Percentiles rank a stretch among this genome's conserved stretches.
Evolutionary conservation across 1,140 invertebrate genomes (phyloP).

Genomic region (Nasonia giraulti): DNA sequence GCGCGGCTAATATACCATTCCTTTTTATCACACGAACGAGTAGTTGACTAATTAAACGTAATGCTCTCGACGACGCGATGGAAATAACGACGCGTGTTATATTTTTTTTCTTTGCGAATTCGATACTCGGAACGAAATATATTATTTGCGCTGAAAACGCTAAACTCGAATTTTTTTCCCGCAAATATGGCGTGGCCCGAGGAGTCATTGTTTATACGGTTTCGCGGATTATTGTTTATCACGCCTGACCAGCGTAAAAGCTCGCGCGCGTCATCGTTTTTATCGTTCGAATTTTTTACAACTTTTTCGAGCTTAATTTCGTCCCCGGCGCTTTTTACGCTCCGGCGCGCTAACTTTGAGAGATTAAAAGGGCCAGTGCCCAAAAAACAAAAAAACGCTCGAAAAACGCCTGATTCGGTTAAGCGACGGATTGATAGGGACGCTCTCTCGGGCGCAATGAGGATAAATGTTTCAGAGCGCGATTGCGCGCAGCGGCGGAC

Average conservation of each 20-base stretch:
- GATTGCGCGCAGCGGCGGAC: no score
- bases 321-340: no score
- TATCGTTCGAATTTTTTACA: no score
- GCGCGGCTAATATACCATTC: slow-evolving; percentile 20
- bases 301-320: no score
- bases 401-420: background rate
- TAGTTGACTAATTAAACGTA: slow-evolving; percentile 33
- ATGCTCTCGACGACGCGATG: background rate
- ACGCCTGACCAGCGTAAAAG: no score
- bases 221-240: no score
- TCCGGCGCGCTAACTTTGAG: background rate
- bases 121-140: no score
- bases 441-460: background rate
- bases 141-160: no score
- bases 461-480: slow-evolving; percentile 15
- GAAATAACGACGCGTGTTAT: background rate
- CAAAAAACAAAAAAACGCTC: slow-evolving; percentile 9
- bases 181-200: no score
- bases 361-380: background rate
- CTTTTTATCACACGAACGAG: slow-evolving; percentile 4
- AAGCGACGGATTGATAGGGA: slow-evolving; percentile 21
- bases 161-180: no score
- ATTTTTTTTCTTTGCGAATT: background rate
- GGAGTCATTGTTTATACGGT: no score
- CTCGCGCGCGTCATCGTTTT: no score